Conservation (phyloP, 1,140 invertebrate species). For the Aphelenchoides besseyi region DNA sequence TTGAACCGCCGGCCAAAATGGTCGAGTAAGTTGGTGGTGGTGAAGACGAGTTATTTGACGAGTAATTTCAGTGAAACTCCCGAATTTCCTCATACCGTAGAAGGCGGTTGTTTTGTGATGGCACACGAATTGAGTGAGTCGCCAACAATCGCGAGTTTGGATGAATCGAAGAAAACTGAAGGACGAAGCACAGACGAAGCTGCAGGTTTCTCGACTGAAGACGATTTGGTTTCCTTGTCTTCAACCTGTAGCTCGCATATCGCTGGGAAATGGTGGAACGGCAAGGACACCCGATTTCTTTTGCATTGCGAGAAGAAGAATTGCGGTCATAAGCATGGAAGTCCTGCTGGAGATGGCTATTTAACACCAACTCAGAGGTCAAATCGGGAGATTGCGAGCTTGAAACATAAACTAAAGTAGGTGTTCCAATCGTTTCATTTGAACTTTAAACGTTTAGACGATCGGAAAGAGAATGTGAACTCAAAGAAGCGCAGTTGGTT, state of each 20-base stretch:
- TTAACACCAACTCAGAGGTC: constrained; percentile 57
- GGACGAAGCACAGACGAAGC: constrained; percentile 8
- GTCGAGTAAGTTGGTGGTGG: background rate
- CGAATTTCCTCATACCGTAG: background rate
- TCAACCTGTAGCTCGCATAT: constrained; percentile 54
- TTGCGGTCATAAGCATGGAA: constrained; percentile 41
- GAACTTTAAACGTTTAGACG: constrained; percentile 27
- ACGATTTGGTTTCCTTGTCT: constrained; percentile 43
- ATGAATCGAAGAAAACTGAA: constrained; percentile 26
- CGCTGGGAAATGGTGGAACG: constrained; percentile 61
- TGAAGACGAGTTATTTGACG: background rate
- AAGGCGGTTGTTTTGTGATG: background rate
- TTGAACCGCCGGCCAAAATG: constrained; percentile 22
- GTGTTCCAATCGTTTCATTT: constrained; percentile 18
- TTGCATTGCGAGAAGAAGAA: constrained; percentile 60
- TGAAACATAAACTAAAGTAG: constrained; percentile 47
- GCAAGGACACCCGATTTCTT: constrained; percentile 59
- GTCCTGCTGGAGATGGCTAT: constrained; percentile 42
- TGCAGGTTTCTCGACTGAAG: constrained; percentile 25
- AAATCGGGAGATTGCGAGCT: constrained; percentile 44
- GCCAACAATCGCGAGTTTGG: constrained; percentile 11
- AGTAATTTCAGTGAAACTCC: background rate
- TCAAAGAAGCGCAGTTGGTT: constrained; percentile 53
- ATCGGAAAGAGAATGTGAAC: constrained; percentile 28
- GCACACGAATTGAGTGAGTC: constrained; percentile 3